Evolutionary conservation across 2,113 vertebrate species (phyloP).

Genomic region (Equus quagga): DNA sequence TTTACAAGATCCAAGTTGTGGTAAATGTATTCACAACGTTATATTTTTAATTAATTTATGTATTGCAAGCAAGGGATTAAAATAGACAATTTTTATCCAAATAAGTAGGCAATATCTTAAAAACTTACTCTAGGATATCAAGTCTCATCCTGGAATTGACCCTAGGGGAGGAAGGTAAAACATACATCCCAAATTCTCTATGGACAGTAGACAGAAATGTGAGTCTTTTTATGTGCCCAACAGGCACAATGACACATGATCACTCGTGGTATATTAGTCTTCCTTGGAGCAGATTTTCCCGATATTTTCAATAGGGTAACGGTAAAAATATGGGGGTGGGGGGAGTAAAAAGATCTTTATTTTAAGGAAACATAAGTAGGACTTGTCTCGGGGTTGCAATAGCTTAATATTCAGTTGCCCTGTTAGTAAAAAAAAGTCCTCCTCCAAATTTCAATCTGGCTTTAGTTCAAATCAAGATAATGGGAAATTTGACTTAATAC

Average conservation of each 20-base stretch:
- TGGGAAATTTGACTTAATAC: conserved; percentile 21
- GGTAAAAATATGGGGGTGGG: not conserved
- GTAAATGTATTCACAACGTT: not conserved
- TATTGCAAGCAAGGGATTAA: not conserved
- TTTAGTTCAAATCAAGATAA: not conserved
- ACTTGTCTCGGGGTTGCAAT: not conserved
- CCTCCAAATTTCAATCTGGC: not conserved
- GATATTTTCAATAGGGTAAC: conserved; percentile 20
- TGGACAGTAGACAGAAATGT: not conserved
- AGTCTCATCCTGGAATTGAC: not conserved
- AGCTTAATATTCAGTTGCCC: not conserved
- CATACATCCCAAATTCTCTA: not conserved
- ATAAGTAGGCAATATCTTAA: not conserved
- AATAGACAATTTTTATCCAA: not conserved
- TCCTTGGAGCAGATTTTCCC: not conserved
- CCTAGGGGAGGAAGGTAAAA: not conserved
- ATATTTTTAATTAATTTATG: not conserved
- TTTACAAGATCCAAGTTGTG: not conserved
- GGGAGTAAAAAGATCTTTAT: not conserved
- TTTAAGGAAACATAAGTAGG: conserved; percentile 45
- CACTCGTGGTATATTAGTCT: not conserved
- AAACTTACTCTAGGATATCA: not conserved
- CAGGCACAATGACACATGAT: not conserved
- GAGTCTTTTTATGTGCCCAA: not conserved
- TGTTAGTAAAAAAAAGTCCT: not conserved